Percentiles rank a stretch among this genome's conserved stretches.
Conservation (phyloP, 2,113 vertebrate species). For the Odocoileus virginianus region DNA sequence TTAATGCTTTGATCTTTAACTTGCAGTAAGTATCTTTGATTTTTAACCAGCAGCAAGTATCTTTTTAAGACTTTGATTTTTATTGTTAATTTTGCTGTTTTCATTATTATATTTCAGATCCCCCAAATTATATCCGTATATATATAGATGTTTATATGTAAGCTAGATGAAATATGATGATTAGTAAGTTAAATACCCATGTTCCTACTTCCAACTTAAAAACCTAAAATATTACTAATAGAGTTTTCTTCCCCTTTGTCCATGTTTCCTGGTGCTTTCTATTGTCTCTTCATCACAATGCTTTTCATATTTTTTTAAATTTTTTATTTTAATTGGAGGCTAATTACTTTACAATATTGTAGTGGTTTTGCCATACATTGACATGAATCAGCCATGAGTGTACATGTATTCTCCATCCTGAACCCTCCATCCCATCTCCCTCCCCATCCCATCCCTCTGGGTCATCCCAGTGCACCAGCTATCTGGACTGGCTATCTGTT, state of each 20-base stretch:
- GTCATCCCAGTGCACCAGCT: too few species aligned
- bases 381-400: fast-evolving
- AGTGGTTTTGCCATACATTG: too few species aligned
- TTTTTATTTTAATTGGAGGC: too few species aligned
- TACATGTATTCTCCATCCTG: too few species aligned
- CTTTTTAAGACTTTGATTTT: neutral
- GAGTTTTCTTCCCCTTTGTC: neutral
- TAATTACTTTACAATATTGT: too few species aligned
- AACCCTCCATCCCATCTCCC: too few species aligned
- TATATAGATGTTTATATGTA: neutral
- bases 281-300: neutral
- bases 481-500: too few species aligned
- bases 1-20: neutral
- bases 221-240: neutral
- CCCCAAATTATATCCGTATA: neutral
- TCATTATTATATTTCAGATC: neutral
- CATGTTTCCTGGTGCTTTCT: neutral
- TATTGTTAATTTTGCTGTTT: neutral
- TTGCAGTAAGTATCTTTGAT: neutral
- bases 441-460: too few species aligned
- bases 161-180: neutral
- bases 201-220: neutral
- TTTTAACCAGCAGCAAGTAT: neutral
- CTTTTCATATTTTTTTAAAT: neutral
- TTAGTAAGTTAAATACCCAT: neutral